Percentiles rank a stretch among this genome's conserved stretches.
These are phyloP conservation scores for Muntiacus reevesi DNA, from an alignment of 2,113 vertebrate genomes.

Conservation along the genomic window DNA sequence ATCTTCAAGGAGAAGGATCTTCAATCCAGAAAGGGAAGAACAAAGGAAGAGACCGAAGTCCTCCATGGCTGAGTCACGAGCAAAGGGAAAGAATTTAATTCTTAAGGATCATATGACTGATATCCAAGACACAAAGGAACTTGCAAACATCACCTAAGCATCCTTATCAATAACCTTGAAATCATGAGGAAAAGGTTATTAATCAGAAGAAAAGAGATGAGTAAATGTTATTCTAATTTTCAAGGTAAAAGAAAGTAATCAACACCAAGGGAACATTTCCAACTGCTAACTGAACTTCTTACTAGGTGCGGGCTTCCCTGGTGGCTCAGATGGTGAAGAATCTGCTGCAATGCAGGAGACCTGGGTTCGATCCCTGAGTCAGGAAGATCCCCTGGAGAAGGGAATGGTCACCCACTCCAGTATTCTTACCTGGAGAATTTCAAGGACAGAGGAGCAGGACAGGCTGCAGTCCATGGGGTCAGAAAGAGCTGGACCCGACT, in stretches of 20 bases:
- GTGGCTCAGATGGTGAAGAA: background rate
- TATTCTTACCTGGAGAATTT: background rate
- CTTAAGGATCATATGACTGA: background rate
- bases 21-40: background rate
- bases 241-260: background rate
- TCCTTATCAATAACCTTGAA: background rate
- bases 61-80: background rate
- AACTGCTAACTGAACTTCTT: background rate
- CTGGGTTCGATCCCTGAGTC: background rate
- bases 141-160: background rate
- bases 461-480: background rate
- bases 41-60: background rate
- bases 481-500: background rate
- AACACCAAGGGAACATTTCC: background rate
- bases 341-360: background rate
- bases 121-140: background rate
- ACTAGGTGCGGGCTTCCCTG: background rate
- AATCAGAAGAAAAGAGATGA: background rate
- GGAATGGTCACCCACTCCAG: background rate
- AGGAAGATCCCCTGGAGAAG: background rate
- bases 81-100: background rate
- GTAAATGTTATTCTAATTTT: slow-evolving; percentile 24
- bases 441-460: accelerated
- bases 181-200: background rate
- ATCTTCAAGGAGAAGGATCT: background rate